phyloP scores from a whole-genome alignment of 2,888 invertebrate species.

The Doris montereyensis region DNA sequence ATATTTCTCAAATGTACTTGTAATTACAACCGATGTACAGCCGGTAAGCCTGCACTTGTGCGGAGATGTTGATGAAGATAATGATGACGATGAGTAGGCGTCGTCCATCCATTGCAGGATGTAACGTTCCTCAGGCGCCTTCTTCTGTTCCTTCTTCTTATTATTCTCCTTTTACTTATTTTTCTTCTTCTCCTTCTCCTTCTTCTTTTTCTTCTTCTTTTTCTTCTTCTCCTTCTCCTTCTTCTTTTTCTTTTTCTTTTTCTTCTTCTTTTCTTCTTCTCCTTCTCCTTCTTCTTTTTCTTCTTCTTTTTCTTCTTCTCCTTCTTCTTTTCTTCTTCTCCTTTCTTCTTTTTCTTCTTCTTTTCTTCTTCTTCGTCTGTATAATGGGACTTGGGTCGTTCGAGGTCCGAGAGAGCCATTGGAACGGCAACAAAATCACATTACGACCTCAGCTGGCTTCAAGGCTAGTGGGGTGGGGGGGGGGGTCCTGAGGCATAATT shows the following conservation, averaged over 20 bases:
- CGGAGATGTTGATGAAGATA: too few species aligned
- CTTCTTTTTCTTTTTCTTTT: background rate
- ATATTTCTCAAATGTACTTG: too few species aligned
- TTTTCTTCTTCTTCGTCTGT: too few species aligned
- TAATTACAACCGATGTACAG: too few species aligned
- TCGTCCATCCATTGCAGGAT: background rate
- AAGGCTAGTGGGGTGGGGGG: background rate
- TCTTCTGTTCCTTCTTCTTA: too few species aligned
- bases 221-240: conserved; percentile 6
- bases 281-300: background rate
- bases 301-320: too few species aligned
- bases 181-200: background rate
- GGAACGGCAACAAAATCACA: background rate
- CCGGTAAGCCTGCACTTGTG: too few species aligned
- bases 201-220: conserved; percentile 1
- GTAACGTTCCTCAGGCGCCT: background rate
- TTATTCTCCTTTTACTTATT: too few species aligned
- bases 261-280: too few species aligned
- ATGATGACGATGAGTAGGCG: too few species aligned
- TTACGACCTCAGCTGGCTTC: background rate
- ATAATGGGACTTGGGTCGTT: too few species aligned
- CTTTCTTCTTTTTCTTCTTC: background rate
- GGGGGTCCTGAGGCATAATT: background rate
- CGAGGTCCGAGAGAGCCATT: too few species aligned
- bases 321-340: background rate